A percentile compares a stretch with the other conserved stretches of the same genome.
Evolutionary conservation across 2,113 vertebrate species (phyloP).

Genomic region (Myodes glareolus): DNA sequence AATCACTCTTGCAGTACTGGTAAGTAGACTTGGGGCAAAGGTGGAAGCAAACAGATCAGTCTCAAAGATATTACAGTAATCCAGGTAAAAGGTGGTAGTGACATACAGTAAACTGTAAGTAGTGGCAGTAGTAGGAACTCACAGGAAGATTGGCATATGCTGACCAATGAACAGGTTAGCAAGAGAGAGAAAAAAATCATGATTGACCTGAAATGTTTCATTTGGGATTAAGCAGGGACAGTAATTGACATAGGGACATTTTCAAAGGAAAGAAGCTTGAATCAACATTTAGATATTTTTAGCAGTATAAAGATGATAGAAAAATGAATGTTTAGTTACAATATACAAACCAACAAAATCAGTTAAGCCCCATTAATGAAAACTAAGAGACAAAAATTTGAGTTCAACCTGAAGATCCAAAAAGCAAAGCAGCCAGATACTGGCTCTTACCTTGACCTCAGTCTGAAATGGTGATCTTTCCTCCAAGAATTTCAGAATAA

Average conservation of each 20-base stretch:
- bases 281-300: background rate
- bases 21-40: conserved; percentile 1
- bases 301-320: background rate
- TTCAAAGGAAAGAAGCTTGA: background rate
- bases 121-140: background rate
- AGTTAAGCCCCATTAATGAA: too few relatives aligned
- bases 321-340: background rate
- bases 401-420: too few relatives aligned
- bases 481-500: too few relatives aligned
- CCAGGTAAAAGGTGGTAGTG: background rate
- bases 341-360: background rate
- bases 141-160: background rate
- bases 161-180: background rate
- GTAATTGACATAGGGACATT: background rate
- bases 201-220: background rate
- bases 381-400: too few relatives aligned
- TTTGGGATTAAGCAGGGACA: background rate
- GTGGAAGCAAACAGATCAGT: background rate
- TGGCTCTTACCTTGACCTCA: too few relatives aligned
- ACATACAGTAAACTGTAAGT: background rate
- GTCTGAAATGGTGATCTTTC: too few relatives aligned
- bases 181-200: background rate
- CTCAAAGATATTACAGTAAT: background rate
- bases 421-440: too few relatives aligned
- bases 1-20: conserved; percentile 1